Conservation (phyloP, 2,888 invertebrate species). For the Carpatolechia fugitivella region DNA sequence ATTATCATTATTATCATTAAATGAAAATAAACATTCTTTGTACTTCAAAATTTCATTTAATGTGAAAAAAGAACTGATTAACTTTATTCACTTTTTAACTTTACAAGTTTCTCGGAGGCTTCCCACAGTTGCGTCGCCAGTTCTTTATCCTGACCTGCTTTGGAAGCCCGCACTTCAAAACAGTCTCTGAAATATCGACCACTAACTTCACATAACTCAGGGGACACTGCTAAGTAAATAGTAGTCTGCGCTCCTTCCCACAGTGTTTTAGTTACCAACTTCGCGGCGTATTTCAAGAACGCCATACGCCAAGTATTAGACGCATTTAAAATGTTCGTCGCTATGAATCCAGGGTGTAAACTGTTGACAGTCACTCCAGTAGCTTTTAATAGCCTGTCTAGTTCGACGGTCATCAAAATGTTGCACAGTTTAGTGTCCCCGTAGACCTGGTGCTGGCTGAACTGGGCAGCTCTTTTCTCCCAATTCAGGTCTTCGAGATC, state of each 20-base stretch:
- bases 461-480: conserved; percentile 35
- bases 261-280: conserved; percentile 36
- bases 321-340: conserved; percentile 51
- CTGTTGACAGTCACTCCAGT: conserved; percentile 87
- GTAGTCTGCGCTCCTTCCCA: conserved; percentile 72
- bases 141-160: conserved; percentile 64
- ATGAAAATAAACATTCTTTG: no score
- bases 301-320: conserved; percentile 5
- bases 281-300: conserved; percentile 55
- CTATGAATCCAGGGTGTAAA: conserved; percentile 89
- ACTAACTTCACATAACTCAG: conserved; percentile 73
- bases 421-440: conserved; percentile 85
- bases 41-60: no score
- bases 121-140: conserved; percentile 81
- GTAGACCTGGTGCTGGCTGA: conserved; percentile 29
- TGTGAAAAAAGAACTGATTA: neutral
- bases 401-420: conserved; percentile 85
- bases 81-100: conserved; percentile 32
- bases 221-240: conserved; percentile 75
- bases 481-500: conserved; percentile 44
- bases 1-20: no score
- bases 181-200: conserved; percentile 83
- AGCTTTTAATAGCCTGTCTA: conserved; percentile 83
- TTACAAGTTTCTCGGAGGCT: conserved; percentile 75
- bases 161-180: conserved; percentile 51